Evolutionary conservation across 2,888 invertebrate genomes (phyloP).

Genomic region (Taenaris catops): DNA sequence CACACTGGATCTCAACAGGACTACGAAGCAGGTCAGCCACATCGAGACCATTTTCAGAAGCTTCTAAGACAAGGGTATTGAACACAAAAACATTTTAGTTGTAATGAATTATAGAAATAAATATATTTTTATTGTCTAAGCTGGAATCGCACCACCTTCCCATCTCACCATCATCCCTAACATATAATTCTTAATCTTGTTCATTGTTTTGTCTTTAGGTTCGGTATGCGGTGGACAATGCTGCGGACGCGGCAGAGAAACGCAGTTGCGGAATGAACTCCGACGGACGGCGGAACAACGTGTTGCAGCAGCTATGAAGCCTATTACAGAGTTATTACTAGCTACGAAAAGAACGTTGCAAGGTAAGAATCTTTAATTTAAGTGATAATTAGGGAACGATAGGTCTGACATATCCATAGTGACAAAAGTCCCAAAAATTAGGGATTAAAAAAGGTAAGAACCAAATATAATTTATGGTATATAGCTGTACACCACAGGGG

Average conservation of each 20-base stretch:
- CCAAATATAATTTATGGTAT: too few relatives aligned
- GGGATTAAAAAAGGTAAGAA: too few relatives aligned
- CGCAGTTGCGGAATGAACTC: conserved; percentile 77
- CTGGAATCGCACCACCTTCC: too few relatives aligned
- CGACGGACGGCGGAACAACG: conserved; percentile 83
- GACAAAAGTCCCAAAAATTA: too few relatives aligned
- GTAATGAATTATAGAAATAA: too few relatives aligned
- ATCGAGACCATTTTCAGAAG: conserved; percentile 44
- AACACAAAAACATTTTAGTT: too few relatives aligned
- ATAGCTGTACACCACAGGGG: too few relatives aligned
- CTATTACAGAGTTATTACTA: conserved; percentile 86
- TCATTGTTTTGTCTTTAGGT: conserved; percentile 57
- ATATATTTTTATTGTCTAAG: too few relatives aligned
- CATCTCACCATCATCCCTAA: too few relatives aligned
- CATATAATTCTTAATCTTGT: too few relatives aligned
- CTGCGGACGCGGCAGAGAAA: conserved; percentile 83
- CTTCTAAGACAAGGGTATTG: conserved; percentile 51
- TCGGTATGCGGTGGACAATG: conserved; percentile 83
- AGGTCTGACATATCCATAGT: too few relatives aligned
- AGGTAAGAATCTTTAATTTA: conserved; percentile 82
- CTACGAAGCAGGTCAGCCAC: conserved; percentile 54
- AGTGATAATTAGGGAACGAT: too few relatives aligned
- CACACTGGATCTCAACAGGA: conserved; percentile 65
- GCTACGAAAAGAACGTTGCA: conserved; percentile 86
- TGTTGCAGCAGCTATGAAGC: conserved; percentile 85